These are phyloP conservation scores for Enteromius paludinosus DNA, from an alignment of 2,797 vertebrate genomes.

Conservation along the genomic window DNA sequence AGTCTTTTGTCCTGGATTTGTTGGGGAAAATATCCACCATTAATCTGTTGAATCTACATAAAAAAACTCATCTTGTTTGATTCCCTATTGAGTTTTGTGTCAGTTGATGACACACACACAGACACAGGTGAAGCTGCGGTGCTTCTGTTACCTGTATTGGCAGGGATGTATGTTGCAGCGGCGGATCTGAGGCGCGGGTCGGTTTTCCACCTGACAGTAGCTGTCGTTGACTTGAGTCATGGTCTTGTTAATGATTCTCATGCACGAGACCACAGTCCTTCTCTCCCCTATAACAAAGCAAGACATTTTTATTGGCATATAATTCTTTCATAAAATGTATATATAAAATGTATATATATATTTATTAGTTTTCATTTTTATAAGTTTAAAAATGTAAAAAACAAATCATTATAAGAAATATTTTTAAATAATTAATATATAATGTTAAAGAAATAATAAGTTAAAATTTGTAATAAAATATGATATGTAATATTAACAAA, in stretches of 20 bases:
- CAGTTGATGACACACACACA: not conserved
- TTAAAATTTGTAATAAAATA: not conserved
- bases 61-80: not conserved
- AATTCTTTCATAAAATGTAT: not conserved
- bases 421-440: not conserved
- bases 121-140: not conserved
- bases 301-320: not conserved
- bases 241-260: slow-evolving; percentile 87
- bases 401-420: not conserved
- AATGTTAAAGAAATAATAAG: not conserved
- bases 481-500: not conserved
- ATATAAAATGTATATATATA: too few species aligned
- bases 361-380: too few species aligned
- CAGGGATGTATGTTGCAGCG: slow-evolving; percentile 91
- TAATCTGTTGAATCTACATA: not conserved
- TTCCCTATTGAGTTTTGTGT: not conserved
- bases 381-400: too few species aligned
- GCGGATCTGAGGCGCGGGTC: slow-evolving; percentile 86
- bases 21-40: not conserved
- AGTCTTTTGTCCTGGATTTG: not conserved
- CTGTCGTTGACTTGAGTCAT: slow-evolving; percentile 87
- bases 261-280: slow-evolving; percentile 90
- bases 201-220: slow-evolving; percentile 84
- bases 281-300: slow-evolving; percentile 81
- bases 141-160: slow-evolving; percentile 85